These are phyloP conservation scores for Argyrosomus regius DNA, from an alignment of 2,797 vertebrate genomes.

Conservation along the genomic window DNA sequence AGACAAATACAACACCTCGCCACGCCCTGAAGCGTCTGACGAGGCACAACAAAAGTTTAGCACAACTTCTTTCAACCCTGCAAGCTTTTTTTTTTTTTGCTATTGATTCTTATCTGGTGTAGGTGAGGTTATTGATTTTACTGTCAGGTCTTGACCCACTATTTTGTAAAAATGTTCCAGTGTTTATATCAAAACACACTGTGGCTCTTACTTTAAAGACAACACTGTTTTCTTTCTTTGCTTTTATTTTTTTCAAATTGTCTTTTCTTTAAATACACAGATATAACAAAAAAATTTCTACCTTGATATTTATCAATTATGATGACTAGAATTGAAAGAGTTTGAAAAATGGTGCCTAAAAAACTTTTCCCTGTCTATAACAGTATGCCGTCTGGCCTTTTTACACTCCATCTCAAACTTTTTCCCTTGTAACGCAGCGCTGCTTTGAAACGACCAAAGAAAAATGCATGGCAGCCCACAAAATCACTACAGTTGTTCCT, in stretches of 20 bases:
- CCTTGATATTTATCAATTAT: not conserved
- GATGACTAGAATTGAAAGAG: not conserved
- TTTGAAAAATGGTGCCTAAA: not conserved
- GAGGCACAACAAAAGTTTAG: not conserved
- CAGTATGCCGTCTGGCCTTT: constrained; percentile 16
- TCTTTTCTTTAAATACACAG: not conserved
- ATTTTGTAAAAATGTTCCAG: not conserved
- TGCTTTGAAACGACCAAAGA: constrained; percentile 68
- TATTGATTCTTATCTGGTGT: not conserved
- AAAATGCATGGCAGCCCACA: constrained; percentile 79
- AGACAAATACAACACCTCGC: constrained; percentile 14
- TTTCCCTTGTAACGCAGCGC: constrained; percentile 34
- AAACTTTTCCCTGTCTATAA: not conserved
- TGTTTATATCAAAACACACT: not conserved
- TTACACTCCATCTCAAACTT: constrained; percentile 47
- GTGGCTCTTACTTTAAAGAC: not conserved
- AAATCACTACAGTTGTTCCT: constrained; percentile 82
- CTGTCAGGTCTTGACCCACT: not conserved
- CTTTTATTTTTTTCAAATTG: not conserved
- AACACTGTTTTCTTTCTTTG: not conserved
- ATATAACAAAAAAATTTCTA: not conserved
- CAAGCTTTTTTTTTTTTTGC: not conserved
- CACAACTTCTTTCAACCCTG: constrained; percentile 13
- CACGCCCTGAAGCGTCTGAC: not conserved
- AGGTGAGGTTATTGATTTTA: constrained; percentile 21